Evolutionary conservation across 2,113 vertebrate genomes (phyloP), one percentile per base, ranked within the genome.

Genomic region (Trichechus manatus): DNA sequence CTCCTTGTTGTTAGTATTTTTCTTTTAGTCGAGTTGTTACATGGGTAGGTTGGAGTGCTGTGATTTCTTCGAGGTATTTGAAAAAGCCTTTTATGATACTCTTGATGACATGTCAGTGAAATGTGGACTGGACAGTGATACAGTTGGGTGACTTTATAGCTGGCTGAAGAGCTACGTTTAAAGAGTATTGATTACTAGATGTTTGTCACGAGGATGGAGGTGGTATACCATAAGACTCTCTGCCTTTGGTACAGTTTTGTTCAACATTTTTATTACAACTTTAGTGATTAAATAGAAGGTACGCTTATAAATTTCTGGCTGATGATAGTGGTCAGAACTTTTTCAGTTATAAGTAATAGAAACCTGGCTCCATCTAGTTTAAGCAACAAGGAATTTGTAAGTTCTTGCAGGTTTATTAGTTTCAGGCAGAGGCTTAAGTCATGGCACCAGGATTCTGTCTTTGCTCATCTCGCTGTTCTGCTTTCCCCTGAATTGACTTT

Each of bases 21-120:
- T 82, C 36, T 72, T 90, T 53, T 64, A 78, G 0, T 66, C 85
- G 64, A 96, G 36, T 93, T 92, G 42, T 92, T 90, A 78, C 31
- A 27, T 91, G 47, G 81, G 19, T 88, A 70, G 47, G 81, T 39
- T 66, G n/a, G 56, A 84, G 39, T 88, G 64, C 70, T 59, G 86
- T 93, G 56, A 68, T 97, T 95, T 95, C 70, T 79, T 95, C 31
- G 44, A 72, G n/a, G 39, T 84, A 80, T 56, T 91, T 87, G 59
- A 80, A 74, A 92, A 81, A 91, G 36, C 13, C 68, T 74, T 93
- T 93, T 84, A 64, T 88, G 72, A 59, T 96, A 66, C 59, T 68
- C 44, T 87, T 31, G 56, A 94, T 93, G 75, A 87, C 75, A 42
- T 79, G 36, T 77, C 1, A 1, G 31, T 89, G 93, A 95, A 95